Evolutionary conservation across 2,888 invertebrate genomes (phyloP).

Genomic region (Frankliniella intonsa): DNA sequence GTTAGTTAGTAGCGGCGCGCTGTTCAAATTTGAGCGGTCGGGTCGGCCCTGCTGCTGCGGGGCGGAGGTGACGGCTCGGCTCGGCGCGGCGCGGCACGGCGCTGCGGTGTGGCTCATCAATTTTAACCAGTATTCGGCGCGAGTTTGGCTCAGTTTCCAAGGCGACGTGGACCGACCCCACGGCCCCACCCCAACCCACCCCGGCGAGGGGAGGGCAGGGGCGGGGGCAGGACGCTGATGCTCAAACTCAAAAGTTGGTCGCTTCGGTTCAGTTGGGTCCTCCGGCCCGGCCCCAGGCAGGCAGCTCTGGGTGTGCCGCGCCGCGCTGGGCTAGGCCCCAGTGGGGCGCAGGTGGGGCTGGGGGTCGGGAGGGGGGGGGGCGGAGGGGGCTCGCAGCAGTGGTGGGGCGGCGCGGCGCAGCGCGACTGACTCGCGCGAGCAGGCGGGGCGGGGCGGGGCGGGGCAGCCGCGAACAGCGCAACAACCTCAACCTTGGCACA

Average conservation of each 20-base stretch:
- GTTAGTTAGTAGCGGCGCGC: too few relatives aligned
- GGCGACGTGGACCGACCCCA: too few relatives aligned
- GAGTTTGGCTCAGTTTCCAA: too few relatives aligned
- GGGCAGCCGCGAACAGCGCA: slow-evolving; percentile 16
- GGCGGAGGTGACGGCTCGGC: too few relatives aligned
- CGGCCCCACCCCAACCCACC: too few relatives aligned
- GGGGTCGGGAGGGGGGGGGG: neutral
- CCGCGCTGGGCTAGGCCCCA: neutral
- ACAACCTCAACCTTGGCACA: slow-evolving; percentile 26
- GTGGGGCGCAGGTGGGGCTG: neutral
- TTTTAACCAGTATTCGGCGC: too few relatives aligned
- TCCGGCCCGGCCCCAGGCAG: neutral
- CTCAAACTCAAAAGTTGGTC: neutral
- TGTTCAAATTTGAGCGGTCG: too few relatives aligned
- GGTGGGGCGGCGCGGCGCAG: neutral
- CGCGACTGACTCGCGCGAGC: neutral
- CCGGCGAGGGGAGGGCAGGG: neutral
- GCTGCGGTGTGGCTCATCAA: too few relatives aligned
- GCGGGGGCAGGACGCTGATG: neutral
- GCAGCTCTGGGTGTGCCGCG: neutral
- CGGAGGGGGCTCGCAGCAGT: neutral
- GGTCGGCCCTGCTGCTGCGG: too few relatives aligned
- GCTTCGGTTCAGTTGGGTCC: neutral
- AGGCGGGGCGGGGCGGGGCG: neutral
- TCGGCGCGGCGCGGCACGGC: too few relatives aligned